Base-by-base conservation (phyloP, 2,888 invertebrate species). In the Athripsodes cinereus region DNA sequence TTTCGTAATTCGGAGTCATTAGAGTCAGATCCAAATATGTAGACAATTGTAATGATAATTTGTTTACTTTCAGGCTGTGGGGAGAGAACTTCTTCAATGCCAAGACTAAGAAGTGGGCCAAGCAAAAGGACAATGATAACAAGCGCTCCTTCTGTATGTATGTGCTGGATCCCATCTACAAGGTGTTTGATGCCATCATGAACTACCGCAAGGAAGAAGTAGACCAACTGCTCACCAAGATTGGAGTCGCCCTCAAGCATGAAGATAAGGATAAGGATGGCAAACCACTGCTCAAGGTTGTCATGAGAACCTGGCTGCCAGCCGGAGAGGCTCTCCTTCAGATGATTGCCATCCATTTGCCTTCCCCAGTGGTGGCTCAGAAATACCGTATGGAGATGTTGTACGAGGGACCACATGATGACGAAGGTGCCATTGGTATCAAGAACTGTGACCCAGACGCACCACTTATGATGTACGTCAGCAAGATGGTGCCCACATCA, bases 331-430 rank as follows among this genome's bases (percentile, higher is more conserved):
- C 99, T 69, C 81, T 99, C 69, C 92, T 99, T 80, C 97, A 99
- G 85, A 99, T 99, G 99, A 99, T 99, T 79, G 95, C 96, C 79
- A 96, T 99, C 74, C 99, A 99, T 74, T 82, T 99, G 74, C 99
- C 99, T 61, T 99, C 98, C 22, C 99, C 99, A 2, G 98, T 99
- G 55, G 93, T 94, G 60, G 98, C 99, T 56, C 99, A 99, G 80
- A 94, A 90, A 74, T 99, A 99, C 83, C 89, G 99, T 80, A 96
- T 96, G 92, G 98, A 99, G 81, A 91, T 98, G 92, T 81, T 99
- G 78, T 99, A 99, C 75, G 99, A 99, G 80, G 99, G 98, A 68
- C 97, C 98, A 56, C 86, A 86, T 63, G 97, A 98, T 71, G 98
- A 99, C 72, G 93, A 94, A 69, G 96, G 93, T 62, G 96, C 96